Evolutionary conservation across 53 echinoderm and acorn worm species (phyloP), one percentile per base, ranked within the genome.

Genomic region (Holothuria scabra): DNA sequence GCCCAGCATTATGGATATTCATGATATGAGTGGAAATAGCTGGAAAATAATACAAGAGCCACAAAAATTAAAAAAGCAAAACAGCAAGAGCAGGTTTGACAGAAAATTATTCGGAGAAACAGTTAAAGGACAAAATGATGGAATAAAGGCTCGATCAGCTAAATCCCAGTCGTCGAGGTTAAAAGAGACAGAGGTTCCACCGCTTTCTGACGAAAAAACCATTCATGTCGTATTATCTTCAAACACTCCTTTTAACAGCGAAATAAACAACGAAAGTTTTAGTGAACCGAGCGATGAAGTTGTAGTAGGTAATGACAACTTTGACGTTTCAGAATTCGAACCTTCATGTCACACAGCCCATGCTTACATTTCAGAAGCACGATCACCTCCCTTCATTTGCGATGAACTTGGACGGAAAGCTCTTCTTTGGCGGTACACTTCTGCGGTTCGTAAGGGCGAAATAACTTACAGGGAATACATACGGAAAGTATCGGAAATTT

Each of bases 31-130:
- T 30, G 95, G 95, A 28, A 95, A 95, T 69, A 93, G 86, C 57
- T 95, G 95, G 95, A 90, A 93, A 48, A 91, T 95, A 19, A 49
- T 93, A 26, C 95, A 91, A 84, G 93, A 93, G 25, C 76, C 76
- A 12, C 79, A 83, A 35, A 63, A 85, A 5, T 35, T 70, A 14
- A 87, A 87, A 18, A 58, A 76, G 37, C 59, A 5, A 49, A 74
- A 82, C 38, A 65, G 13, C 29, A 67, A 56, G 38, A 66, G 83
- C 12, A 81, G 86, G 34, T 86, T 66, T 65, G 89, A 84, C 26
- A 62, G 55, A 38, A 88, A 76, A 26, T 44, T 75, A 26, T 85
- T 88, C 69, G 65, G 80, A 3, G 56, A 63, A 14, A 37, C 60
- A 31, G 61, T 83, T 83, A 86, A 83, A 16, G 64, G 56, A 46